Evolutionary conservation across 2,888 invertebrate genomes (phyloP), one percentile per base, ranked within the genome.

Genomic region (Netelia inedita): DNA sequence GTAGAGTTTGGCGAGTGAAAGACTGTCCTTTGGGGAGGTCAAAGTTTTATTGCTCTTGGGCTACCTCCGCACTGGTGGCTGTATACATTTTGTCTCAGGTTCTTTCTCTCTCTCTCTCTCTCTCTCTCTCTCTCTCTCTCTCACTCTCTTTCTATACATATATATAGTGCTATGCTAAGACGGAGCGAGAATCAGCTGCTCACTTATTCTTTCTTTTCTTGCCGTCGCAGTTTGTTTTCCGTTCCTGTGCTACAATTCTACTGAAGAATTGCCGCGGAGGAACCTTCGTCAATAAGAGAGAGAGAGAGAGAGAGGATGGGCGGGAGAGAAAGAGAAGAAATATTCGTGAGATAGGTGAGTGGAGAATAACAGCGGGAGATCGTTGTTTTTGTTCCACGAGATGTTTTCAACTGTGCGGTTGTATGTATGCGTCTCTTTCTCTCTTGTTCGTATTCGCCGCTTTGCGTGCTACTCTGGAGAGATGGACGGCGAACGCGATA

Each of bases 41-140:
- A 65, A 55, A 74, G 74, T 81, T 81, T 81, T 75, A 75, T 75
- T 75, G 81, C 75, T 53, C 66, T 59, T 50, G 50, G 73, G 66
- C 55, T 63, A 41, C 57, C 14, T 9, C 61, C 23, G 23, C 28
- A 28, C 19, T 28, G 21, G 3, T 61, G 11, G 28, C 55, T 55
- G 14, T 61, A 61, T 61, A 61, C 14, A 14, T 46, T 59, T 59
- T 16, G 16, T 14, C 8, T n/a, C 16, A 41, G 50, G 50, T 57
- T 57, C 57, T 57, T 6, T 43, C 41, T 50, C 19, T 35, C 21
- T 65, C 41, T 2, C 53, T 55, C 8, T n/a, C n/a, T 61, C n/a
- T 41, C 41, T 14, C 57, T 19, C 57, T 5, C 57, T 10, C 59
- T 21, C 23, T 72, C 69, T 16, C 41, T 6, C n/a, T 55, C 19